These are phyloP conservation scores for Sanderia malayensis DNA, from an alignment of 30 jellyfish, hydroid and myxozoan genomes.

Conservation along the genomic window DNA sequence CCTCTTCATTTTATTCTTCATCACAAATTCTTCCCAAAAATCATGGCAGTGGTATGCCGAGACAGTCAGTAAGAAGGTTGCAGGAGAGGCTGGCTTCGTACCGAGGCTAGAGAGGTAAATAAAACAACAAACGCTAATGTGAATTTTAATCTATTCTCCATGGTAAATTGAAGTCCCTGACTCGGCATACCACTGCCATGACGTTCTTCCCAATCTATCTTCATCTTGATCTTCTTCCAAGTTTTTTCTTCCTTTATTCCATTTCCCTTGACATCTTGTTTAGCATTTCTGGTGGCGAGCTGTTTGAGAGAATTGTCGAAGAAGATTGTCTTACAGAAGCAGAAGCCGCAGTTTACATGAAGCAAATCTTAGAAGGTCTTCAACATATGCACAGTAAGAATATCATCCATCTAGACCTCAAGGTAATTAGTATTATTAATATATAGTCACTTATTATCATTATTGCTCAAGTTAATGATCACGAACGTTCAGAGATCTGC, in stretches of 20 bases:
- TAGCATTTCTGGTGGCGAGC: slow-evolving; percentile 91
- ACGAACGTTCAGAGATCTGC: too few relatives aligned
- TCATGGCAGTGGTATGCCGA: slow-evolving; percentile 82
- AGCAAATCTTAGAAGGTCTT: slow-evolving; percentile 80
- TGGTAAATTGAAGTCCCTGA: too few relatives aligned
- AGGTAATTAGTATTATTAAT: too few relatives aligned
- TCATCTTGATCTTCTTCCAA: too few relatives aligned
- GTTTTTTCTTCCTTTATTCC: neutral
- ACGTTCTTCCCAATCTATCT: too few relatives aligned
- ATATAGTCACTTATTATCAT: too few relatives aligned
- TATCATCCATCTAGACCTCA: slow-evolving; percentile 83
- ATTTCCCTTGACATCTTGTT: neutral
- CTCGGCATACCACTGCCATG: too few relatives aligned
- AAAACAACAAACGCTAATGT: too few relatives aligned
- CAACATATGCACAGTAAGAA: slow-evolving; percentile 71
- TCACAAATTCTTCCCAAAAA: too few relatives aligned
- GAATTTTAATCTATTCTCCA: too few relatives aligned
- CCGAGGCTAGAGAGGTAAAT: slow-evolving; percentile 68
- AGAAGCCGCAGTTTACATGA: slow-evolving; percentile 71
- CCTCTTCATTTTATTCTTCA: neutral
- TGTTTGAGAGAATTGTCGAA: slow-evolving; percentile 82
- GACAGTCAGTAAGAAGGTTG: slow-evolving; percentile 47
- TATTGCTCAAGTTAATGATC: too few relatives aligned
- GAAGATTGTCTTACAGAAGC: slow-evolving; percentile 73
- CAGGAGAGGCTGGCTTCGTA: slow-evolving; percentile 47